phyloP scores from a whole-genome alignment of 2,113 vertebrate species.

The Saccopteryx leptura region DNA sequence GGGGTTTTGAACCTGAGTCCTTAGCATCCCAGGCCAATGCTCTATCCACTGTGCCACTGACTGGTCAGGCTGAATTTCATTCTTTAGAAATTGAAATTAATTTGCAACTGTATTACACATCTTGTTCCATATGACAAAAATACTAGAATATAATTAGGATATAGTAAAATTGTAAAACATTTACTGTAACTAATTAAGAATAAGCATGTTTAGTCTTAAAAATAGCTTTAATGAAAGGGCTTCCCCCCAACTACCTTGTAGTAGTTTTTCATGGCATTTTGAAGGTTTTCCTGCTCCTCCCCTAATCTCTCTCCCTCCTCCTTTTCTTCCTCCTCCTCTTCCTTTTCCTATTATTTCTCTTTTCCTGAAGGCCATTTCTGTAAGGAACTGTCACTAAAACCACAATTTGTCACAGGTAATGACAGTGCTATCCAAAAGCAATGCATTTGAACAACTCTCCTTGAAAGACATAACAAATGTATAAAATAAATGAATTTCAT shows the following conservation, averaged over 20 bases:
- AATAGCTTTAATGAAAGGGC: neutral
- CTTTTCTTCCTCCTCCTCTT: neutral
- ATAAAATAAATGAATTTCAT: slow-evolving; percentile 14
- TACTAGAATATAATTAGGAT: neutral
- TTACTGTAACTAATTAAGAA: slow-evolving; percentile 35
- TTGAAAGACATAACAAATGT: slow-evolving; percentile 8
- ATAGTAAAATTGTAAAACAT: neutral
- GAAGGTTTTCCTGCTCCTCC: neutral
- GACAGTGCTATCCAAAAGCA: neutral
- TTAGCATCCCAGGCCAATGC: too few species aligned
- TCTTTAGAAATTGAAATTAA: slow-evolving; percentile 60
- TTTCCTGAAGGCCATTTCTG: slow-evolving; percentile 14
- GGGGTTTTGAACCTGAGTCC: too few species aligned
- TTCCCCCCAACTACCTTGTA: neutral
- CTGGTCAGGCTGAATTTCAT: slow-evolving; percentile 15
- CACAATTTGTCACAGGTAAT: neutral
- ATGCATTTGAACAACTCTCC: neutral
- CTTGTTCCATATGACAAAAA: neutral
- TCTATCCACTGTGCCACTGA: too few species aligned
- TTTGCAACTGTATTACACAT: neutral
- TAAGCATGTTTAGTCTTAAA: neutral
- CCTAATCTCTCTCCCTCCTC: too few species aligned
- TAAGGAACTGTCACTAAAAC: neutral
- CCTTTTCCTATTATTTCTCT: neutral
- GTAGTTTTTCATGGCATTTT: neutral